Evolutionary conservation across 1,140 invertebrate species (phyloP), one percentile per base, ranked within the genome.

Genomic region (Hypsibius dujardini): DNA sequence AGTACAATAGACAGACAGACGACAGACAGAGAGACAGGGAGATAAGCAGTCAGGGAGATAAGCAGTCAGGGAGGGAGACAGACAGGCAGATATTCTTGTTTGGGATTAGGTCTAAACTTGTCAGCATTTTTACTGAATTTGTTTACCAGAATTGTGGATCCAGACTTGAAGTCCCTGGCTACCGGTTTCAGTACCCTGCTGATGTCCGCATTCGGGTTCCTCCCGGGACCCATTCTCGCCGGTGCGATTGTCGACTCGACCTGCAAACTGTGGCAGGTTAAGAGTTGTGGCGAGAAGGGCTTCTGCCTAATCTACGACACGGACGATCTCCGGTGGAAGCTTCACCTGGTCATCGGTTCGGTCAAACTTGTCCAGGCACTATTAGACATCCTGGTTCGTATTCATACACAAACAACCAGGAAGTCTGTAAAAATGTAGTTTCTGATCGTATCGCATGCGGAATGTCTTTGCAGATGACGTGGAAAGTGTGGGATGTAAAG

Each of bases 221-320:
- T 67, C 7, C 62, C 62, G 62, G 62, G 62, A 42, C 62, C 62
- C 12, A 67, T 67, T 14, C 12, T 67, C 42, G 62, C 42, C 7
- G 62, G 62, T 67, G 42, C 62, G 3, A 7, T 92, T 14, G 88
- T 94, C 50, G 91, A 94, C 83, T 90, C 88, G 1, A 88, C 90
- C 1, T 94, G 91, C 80, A 82, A 90, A 1, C 85, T 92, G 74
- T 92, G 90, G 86, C 88, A 91, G 78, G 45, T 42, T 3, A 7
- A 42, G 45, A 42, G 42, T 1, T 91, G 89, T 76, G 88, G 87
- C 46, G 84, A 88, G 74, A 81, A 84, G 74, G 89, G 88, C 71
- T 88, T 87, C 56, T 93, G 90, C 81, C 87, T 86, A 74, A 83
- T 89, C 15, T 94, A 92, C 80, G 88, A 93, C 81, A 85, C 86